Base-by-base conservation (phyloP, 1,140 invertebrate genomes). In the Zaprionus capensis region DNA sequence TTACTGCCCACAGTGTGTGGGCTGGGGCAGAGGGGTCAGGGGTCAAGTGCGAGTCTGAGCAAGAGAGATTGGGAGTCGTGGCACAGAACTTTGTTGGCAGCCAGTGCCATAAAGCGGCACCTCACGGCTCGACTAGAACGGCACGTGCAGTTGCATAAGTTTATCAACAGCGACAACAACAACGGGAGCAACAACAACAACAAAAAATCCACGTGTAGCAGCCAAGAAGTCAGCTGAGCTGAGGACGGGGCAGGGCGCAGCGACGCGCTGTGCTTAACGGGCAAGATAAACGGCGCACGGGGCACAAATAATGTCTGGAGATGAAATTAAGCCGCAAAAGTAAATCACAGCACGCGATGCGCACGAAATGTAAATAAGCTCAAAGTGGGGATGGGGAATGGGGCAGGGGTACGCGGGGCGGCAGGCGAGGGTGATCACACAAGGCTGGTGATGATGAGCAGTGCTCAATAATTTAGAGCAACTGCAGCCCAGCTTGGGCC, bases 321-420 rank as follows among this genome's bases (percentile, higher is more conserved):
- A 85, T 90, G 85, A 90, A 91, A 90, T 90, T 90, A 90, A 90
- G 85, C 85, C 85, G 82, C 84, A 91, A 90, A 90, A 90, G 86
- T 90, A 90, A 90, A 90, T 90, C 85, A 90, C 85, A 69, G 57
- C 73, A 78, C 71, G 85, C 78, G 76, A 84, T 90, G 85, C 85
- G 85, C 86, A 84, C 85, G 73, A 90, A 90, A 90, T 90, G 85
- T 90, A 90, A 90, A 90, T 90, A 90, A 88, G 84, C 75, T 61
- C 9, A 11, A 34, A 34, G 31, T 11, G 31, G 31, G 31, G 31
- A 0, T 7, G 26, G 0, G 26, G 5, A 28, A 71, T 58, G 44
- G 38, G 20, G 31, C 55, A 28, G 46, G 17, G 2, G 57, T 15
- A 51, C 4, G 1, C 4, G n/a, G 12, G 38, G 7, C 9, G n/a